Evolutionary conservation across 2,888 invertebrate species (phyloP), one percentile per base, ranked within the genome.

Genomic region (Xanthia icteritia): DNA sequence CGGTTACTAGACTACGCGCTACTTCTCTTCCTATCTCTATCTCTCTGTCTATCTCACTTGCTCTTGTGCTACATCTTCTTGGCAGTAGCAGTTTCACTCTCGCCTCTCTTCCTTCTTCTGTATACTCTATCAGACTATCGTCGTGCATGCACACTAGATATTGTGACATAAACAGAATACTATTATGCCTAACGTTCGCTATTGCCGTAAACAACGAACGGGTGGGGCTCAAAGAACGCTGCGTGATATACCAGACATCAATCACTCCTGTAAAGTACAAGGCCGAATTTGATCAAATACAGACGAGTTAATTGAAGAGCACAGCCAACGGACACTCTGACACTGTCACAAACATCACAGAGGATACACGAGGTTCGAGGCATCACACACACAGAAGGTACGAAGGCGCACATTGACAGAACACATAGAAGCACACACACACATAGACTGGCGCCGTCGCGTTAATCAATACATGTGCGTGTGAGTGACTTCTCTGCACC

Each of bases 381-480:
- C 81, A 91, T 87, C 87, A 94, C 93, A 95, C 94, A 95, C 94
- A 94, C 91, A 90, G 92, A 92, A 90, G 92, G 91, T 89, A 86
- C 88, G 92, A 85, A 90, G 92, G 92, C 93, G 93, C 92, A 93
- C 94, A 94, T 93, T 90, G 91, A 92, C 93, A 90, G 85, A 79
- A 92, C 92, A 93, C 92, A 88, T 91, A 90, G 95, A 94, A 93
- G 94, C 94, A 94, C 95, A 95, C 94, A 95, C 94, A 95, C 92
- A 95, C 93, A 93, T 86, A 94, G 94, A 94, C 94, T 94, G 94
- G 94, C 95, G 96, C 95, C 96, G 95, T 97, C 97, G 95, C 95
- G 93, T 93, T 95, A 95, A 96, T 97, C 97, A 97, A 97, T 97
- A 97, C 97, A 97, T 97, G 97, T 97, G 97, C 96, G 96, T 97